These are phyloP conservation scores for Eleutherodactylus coqui DNA, from an alignment of 2,797 vertebrate species.

Conservation along the genomic window DNA sequence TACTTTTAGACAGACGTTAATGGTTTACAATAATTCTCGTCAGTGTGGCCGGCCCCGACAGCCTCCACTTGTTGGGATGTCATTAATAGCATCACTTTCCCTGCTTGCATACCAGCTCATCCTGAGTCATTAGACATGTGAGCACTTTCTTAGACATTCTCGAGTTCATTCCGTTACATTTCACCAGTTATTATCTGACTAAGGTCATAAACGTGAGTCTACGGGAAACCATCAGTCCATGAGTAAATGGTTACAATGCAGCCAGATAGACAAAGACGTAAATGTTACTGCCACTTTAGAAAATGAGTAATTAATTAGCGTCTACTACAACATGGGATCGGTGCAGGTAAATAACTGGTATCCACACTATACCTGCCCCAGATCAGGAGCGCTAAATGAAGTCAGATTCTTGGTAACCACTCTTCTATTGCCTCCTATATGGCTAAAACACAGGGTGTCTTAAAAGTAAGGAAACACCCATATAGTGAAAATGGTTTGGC, in stretches of 20 bases:
- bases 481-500: too few relatives aligned
- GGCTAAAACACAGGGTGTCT: too few relatives aligned
- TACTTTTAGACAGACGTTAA: conserved; percentile 25
- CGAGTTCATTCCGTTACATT: background rate
- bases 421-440: too few relatives aligned
- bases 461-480: too few relatives aligned
- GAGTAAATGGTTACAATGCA: background rate
- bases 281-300: background rate
- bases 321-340: background rate
- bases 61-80: background rate
- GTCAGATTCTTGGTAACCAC: background rate
- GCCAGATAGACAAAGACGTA: background rate
- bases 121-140: conserved; percentile 20
- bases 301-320: too few relatives aligned
- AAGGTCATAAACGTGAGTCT: background rate
- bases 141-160: background rate
- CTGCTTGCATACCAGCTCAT: background rate
- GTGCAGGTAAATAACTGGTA: background rate
- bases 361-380: background rate
- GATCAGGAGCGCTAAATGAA: background rate
- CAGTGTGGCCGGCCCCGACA: conserved; percentile 32
- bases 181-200: background rate
- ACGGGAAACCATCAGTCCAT: too few relatives aligned
- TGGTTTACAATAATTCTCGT: conserved; percentile 31
- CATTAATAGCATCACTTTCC: conserved; percentile 30